Base-by-base conservation (phyloP, 2,797 vertebrate genomes). In the Chelon auratus region DNA sequence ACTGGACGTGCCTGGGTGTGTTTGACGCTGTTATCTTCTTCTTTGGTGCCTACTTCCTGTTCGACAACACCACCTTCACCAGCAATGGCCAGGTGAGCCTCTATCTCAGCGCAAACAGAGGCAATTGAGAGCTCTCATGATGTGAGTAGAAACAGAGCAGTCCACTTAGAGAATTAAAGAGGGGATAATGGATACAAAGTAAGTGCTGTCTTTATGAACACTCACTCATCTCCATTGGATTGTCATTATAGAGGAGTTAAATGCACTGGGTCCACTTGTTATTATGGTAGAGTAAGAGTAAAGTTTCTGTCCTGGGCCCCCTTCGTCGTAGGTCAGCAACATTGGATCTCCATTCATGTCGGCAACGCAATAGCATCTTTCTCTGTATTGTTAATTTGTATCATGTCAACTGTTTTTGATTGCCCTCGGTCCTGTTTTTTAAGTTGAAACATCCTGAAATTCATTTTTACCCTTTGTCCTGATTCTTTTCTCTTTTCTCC, bases 11-110 rank as follows among this genome's bases (percentile, higher is more conserved):
- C 90, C 91, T 99, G 77, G 98, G 98, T 70, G 93, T 99, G 51
- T 99, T 99, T 68, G 96, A 99, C 6, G 97, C 97, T 1, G 77
- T 96, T 64, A 95, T 98, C 74, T 99, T 99, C 94, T 99, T 99
- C 95, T 99, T 99, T 82, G 97, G 98, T 95, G 97, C 97, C 95
- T 99, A 97, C 92, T 97, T 98, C 91, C 93, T 99, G 81, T 98
- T 98, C 84, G 96, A 98, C 89, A 97, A 97, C 91, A 97, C 96
- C 75, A 92, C 96, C 64, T 95, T 98, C 94, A 97, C 96, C 94
- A 97, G 96, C 95, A 98, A 97, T 0, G 94, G 94, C 85, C 94
- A 95, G 94, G 94, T 95, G 86, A 90, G 89, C 69, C 61, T 68
- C 67, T 17, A 9, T 13, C 17, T 69, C 42, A 36, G 3, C 4